phyloP scores from a whole-genome alignment of 2,797 vertebrate genomes.

The Brachyrhaphis roseni region DNA sequence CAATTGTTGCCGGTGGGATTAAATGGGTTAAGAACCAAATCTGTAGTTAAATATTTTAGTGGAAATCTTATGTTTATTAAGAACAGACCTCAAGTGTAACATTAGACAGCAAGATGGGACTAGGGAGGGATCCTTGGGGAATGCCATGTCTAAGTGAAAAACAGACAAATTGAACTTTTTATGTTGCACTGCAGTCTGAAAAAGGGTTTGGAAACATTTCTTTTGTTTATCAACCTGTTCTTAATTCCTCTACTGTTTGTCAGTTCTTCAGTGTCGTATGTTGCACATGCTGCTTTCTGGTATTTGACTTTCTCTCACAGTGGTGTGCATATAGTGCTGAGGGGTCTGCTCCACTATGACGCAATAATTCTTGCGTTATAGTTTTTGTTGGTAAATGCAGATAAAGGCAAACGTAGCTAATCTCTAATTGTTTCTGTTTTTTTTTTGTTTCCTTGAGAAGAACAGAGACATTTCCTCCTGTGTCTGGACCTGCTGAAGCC shows the following conservation, averaged over 20 bases:
- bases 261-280: too few relatives aligned
- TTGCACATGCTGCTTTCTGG: not conserved
- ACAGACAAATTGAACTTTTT: not conserved
- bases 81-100: not conserved
- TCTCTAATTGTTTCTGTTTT: not conserved
- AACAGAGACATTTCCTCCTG: constrained; percentile 9
- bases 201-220: not conserved
- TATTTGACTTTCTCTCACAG: not conserved
- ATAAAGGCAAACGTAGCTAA: not conserved
- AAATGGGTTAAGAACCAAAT: not conserved
- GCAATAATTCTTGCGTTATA: not conserved
- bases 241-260: not conserved
- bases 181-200: not conserved
- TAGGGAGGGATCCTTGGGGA: not conserved
- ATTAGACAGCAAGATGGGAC: not conserved
- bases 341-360: not conserved
- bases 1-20: too few relatives aligned
- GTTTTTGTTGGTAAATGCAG: not conserved
- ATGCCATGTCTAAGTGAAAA: not conserved
- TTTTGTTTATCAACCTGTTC: not conserved
- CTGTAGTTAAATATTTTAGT: not conserved
- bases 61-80: not conserved
- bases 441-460: constrained; percentile 21
- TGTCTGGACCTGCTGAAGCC: not conserved
- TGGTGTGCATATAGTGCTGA: not conserved